Evolutionary conservation across 2,888 invertebrate species (phyloP).

Genomic region (Drosophila monieri): DNA sequence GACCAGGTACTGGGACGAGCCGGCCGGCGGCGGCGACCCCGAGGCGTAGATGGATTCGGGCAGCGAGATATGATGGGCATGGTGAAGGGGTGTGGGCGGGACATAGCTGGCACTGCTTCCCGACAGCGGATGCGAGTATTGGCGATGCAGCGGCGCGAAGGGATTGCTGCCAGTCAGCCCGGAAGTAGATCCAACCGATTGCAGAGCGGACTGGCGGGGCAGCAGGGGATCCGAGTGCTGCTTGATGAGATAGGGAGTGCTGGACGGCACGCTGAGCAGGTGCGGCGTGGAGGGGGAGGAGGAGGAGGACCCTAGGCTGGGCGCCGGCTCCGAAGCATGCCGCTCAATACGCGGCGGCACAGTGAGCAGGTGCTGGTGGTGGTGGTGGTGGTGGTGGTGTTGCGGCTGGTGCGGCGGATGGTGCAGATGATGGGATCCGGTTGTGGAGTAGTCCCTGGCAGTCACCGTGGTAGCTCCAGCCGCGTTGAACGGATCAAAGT

Average conservation of each 20-base stretch:
- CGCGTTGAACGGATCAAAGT: conserved; percentile 80
- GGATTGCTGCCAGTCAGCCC: conserved; percentile 66
- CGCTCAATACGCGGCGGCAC: conserved; percentile 86
- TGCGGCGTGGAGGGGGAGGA: conserved; percentile 84
- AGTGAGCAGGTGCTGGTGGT: conserved; percentile 81
- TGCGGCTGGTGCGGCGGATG: conserved; percentile 52
- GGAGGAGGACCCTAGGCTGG: conserved; percentile 80
- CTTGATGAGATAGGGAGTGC: conserved; percentile 86
- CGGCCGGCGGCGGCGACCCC: conserved; percentile 80
- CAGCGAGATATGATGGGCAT: conserved; percentile 82
- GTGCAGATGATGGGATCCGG: conserved; percentile 51
- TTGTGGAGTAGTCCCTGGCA: conserved; percentile 66
- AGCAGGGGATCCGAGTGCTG: conserved; percentile 88
- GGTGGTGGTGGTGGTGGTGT: conserved; percentile 41
- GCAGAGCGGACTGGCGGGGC: conserved; percentile 85
- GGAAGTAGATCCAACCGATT: conserved; percentile 51
- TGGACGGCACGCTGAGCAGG: conserved; percentile 86
- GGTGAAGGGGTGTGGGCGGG: conserved; percentile 70
- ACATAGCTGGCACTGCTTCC: conserved; percentile 65
- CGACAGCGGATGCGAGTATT: conserved; percentile 85
- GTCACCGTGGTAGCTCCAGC: conserved; percentile 63
- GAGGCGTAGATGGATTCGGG: conserved; percentile 82
- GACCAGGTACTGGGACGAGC: conserved; percentile 81
- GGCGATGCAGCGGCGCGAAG: conserved; percentile 84
- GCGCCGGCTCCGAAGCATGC: conserved; percentile 87